phyloP scores from a whole-genome alignment of 2,797 vertebrate genomes.

The Peromyscus nudipes region DNA sequence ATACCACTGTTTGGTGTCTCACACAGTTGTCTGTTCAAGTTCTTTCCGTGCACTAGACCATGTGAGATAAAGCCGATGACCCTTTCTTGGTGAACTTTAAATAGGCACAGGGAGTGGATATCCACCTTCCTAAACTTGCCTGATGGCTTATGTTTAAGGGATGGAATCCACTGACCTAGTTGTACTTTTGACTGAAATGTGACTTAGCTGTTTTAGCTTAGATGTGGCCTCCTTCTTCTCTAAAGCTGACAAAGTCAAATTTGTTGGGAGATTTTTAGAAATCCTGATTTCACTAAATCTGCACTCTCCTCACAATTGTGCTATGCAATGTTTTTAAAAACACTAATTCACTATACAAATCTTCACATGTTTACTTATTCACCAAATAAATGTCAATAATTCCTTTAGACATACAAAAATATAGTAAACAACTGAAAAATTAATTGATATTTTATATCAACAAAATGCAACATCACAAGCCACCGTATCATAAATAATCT shows the following conservation, averaged over 20 bases:
- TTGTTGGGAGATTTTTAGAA: not conserved
- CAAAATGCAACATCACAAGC: not conserved
- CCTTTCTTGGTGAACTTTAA: not conserved
- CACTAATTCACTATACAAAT: not conserved
- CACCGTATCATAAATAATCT: not conserved
- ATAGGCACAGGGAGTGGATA: not conserved
- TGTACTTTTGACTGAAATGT: conserved; percentile 41
- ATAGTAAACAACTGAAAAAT: not conserved
- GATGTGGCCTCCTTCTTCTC: not conserved
- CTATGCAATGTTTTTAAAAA: not conserved
- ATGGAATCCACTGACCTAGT: conserved; percentile 26
- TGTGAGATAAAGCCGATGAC: not conserved
- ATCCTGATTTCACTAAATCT: not conserved
- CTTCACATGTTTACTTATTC: not conserved
- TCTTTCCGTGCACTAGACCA: not conserved
- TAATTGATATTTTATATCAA: not conserved
- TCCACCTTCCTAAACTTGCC: not conserved
- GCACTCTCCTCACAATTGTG: not conserved
- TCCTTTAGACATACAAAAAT: not conserved
- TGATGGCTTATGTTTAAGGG: not conserved
- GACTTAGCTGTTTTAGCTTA: conserved; percentile 35
- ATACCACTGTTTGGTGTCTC: not conserved
- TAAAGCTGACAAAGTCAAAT: not conserved
- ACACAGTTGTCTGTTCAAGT: not conserved
- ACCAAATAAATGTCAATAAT: not conserved